Evolutionary conservation across 1,140 invertebrate species (phyloP).

Genomic region (Colletes latitarsis): DNA sequence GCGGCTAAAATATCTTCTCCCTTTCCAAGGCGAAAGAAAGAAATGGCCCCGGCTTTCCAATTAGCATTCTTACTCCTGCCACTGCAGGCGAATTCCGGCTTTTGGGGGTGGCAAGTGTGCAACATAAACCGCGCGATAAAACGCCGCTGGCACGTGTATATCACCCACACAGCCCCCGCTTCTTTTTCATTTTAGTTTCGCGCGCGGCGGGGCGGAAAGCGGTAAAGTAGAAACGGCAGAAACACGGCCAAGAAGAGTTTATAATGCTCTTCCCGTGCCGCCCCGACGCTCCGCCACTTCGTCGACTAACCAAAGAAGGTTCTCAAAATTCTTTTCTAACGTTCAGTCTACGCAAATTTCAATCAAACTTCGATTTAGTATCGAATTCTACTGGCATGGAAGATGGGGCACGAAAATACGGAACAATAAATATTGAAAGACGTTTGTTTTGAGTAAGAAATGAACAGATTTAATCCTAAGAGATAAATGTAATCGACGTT

Average conservation of each 20-base stretch:
- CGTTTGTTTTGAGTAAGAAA: too few relatives aligned
- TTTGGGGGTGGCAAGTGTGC: conserved; percentile 59
- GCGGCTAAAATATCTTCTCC: conserved; percentile 40
- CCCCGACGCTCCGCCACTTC: conserved; percentile 50
- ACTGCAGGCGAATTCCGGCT: conserved; percentile 56
- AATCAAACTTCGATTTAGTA: too few relatives aligned
- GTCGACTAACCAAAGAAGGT: conserved; percentile 42
- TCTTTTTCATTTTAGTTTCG: conserved; percentile 64
- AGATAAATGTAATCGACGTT: too few relatives aligned
- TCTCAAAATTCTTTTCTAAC: conserved; percentile 36
- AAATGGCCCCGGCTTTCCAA: conserved; percentile 70
- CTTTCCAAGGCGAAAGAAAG: conserved; percentile 61
- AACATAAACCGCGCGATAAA: conserved; percentile 76
- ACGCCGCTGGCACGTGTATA: conserved; percentile 60
- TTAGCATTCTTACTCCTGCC: conserved; percentile 71
- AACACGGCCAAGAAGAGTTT: conserved; percentile 67
- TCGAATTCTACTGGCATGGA: too few relatives aligned
- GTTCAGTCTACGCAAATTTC: background rate
- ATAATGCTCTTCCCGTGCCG: conserved; percentile 57
- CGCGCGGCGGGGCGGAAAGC: conserved; percentile 49
- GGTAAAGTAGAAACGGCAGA: conserved; percentile 66
- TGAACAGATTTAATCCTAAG: too few relatives aligned
- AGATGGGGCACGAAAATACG: too few relatives aligned
- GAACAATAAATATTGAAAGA: too few relatives aligned
- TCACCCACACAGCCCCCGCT: conserved; percentile 42